Evolutionary conservation across 2,113 vertebrate genomes (phyloP).

Genomic region (Dipodomys stephensi): DNA sequence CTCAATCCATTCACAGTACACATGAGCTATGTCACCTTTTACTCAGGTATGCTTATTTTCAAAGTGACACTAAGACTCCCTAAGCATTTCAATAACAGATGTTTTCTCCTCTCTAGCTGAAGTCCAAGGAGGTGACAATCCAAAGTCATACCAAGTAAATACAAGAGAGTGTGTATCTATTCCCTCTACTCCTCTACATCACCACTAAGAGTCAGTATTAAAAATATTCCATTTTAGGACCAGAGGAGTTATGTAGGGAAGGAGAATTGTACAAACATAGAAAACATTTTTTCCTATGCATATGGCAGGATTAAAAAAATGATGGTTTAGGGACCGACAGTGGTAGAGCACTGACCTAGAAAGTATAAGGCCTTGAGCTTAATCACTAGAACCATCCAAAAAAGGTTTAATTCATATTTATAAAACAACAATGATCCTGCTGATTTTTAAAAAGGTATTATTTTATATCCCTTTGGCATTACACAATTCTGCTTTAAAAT

Average conservation of each 20-base stretch:
- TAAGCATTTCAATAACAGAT: neutral
- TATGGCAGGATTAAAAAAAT: neutral
- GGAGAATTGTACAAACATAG: neutral
- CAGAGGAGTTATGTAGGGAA: neutral
- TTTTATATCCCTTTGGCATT: neutral
- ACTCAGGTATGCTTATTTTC: neutral
- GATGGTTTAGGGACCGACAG: neutral
- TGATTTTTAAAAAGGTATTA: conserved; percentile 22
- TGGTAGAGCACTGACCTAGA: no score
- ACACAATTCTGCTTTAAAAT: conserved; percentile 8
- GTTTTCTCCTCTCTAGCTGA: neutral
- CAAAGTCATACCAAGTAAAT: neutral
- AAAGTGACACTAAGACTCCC: neutral
- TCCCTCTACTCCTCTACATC: neutral
- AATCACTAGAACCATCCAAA: neutral
- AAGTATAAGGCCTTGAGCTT: neutral
- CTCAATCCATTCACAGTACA: neutral
- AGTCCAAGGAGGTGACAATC: conserved; percentile 33
- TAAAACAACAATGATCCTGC: conserved; percentile 25
- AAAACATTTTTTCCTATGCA: conserved; percentile 1
- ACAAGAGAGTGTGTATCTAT: neutral
- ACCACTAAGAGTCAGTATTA: conserved; percentile 7
- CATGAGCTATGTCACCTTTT: neutral
- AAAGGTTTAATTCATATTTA: conserved; percentile 43
- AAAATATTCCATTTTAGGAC: neutral